Base-by-base conservation (phyloP, 2,888 invertebrate genomes). In the Dynastes grantii region DNA sequence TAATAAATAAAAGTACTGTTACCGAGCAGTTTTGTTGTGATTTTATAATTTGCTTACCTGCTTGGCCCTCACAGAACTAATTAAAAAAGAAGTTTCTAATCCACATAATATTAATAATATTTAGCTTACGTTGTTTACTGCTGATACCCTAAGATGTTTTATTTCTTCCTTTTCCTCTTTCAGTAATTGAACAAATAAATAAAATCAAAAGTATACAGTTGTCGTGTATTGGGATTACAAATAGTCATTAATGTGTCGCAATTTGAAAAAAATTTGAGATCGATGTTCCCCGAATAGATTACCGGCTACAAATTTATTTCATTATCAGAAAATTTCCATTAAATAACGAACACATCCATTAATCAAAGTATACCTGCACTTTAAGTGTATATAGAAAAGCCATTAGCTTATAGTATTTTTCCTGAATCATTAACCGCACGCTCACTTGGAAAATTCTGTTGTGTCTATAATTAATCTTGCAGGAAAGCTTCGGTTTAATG, bases 381-480 rank as follows among this genome's bases (percentile, higher is more conserved):
- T 22, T 61, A 61, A 61, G 22, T 27, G 27, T 29, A 22, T 22
- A 16, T 61, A 61, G 22, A 29, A 61, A 61, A 61, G 27, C 29
- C 61, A 61, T 61, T 61, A 61, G 61, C 61, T 61, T 29, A 45
- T 45, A 45, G 45, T 61, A 67, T 67, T 67, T 67, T 67, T 67
- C 67, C 45, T 67, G 22, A 16, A 67, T 27, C 67, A 40, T 67
- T 67, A 45, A 67, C 67, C 67, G 49, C 22, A 67, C 67, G 40
- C 45, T 67, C 67, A 16, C 67, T 22, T 45, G 67, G 67, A 49
- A 67, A 67, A 67, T 22, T 40, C 67, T 45, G 40, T 67, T 67
- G 67, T 45, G 67, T 45, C 27, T 40, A 45, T 67, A 67, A 67
- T 67, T 67, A 67, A 67, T 67, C 67, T 67, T 45, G 67, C 22